Evolutionary conservation across 1,140 invertebrate genomes (phyloP).

Genomic region (Daktulosphaira vitifoliae): DNA sequence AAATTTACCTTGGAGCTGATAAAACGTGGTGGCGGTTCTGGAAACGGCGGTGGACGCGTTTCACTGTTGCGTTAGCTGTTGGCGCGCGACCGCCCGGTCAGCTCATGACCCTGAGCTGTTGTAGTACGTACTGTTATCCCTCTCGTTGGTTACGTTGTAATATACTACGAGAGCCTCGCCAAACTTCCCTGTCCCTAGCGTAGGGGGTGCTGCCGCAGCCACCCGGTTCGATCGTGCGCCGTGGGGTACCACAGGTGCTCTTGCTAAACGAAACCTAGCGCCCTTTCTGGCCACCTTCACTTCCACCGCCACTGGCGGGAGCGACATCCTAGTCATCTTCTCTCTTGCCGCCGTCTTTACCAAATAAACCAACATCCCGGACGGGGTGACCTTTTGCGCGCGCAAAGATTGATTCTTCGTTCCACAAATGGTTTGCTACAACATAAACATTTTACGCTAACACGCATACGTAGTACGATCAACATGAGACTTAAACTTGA

Average conservation of each 20-base stretch:
- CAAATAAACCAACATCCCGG: not conserved
- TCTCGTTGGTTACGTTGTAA: constrained; percentile 17
- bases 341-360: not conserved
- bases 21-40: not conserved
- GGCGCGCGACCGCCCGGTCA: constrained; percentile 25
- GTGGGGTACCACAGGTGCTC: constrained; percentile 23
- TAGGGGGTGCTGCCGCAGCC: not conserved
- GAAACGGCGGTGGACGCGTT: not conserved
- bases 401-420: constrained; percentile 26
- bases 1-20: no score
- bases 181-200: no score
- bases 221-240: constrained; percentile 29
- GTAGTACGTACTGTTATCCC: constrained; percentile 24
- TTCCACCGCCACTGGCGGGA: not conserved
- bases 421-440: not conserved
- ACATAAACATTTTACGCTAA: not conserved
- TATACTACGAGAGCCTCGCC: not conserved
- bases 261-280: constrained; percentile 10
- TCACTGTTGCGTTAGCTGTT: not conserved
- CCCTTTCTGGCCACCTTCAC: not conserved
- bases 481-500: no score
- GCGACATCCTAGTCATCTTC: not conserved
- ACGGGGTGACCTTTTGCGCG: constrained; percentile 30
- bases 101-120: constrained; percentile 27
- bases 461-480: no score